Base-by-base conservation (phyloP, 2,797 vertebrate genomes). In the Phyllotis vaccarum region DNA sequence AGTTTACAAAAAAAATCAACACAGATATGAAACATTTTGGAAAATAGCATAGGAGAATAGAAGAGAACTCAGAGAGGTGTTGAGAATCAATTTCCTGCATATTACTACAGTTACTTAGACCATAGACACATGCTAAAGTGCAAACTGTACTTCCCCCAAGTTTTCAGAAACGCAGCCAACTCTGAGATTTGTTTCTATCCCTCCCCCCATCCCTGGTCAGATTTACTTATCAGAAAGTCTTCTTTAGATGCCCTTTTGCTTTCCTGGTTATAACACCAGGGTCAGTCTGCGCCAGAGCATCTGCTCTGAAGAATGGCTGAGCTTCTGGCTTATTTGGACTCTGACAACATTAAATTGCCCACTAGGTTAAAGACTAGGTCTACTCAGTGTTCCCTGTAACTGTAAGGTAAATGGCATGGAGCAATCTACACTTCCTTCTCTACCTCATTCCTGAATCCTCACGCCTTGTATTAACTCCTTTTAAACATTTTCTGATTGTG, bases 191-290 rank as follows among this genome's bases (percentile, higher is more conserved):
- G 9, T 81, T 93, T 76, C 31, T 76, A 22, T 24, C 19, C 31
- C 1, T 1, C 29, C 40, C 29, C 40, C 12, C 46, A 74, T 79
- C n/a, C 17, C n/a, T 93, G 19, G 21, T 94, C 82, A 85, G 27
- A 37, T 93, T 78, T 90, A 22, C 85, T 78, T 93, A 86, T 79
- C 21, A 78, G 49, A 94, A 91, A 70, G 37, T 89, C 72, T 95
- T 86, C 10, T 49, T 49, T 89, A 37, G 70, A 21, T 64, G 17
- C 3, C 34, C 13, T 88, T 43, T 89, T 76, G 17, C 68, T 79
- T 79, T 62, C 58, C 78, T 93, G n/a, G 4, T 64, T 81, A 2
- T 64, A 62, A 60, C 13, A 10, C 46, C 52, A 72, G 66, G 10
- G 43, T 68, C 49, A 34, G 0, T 52, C 74, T 95, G 49, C 43